phyloP scores from a whole-genome alignment of 2,888 invertebrate genomes.

The Cheilosia urbana region DNA sequence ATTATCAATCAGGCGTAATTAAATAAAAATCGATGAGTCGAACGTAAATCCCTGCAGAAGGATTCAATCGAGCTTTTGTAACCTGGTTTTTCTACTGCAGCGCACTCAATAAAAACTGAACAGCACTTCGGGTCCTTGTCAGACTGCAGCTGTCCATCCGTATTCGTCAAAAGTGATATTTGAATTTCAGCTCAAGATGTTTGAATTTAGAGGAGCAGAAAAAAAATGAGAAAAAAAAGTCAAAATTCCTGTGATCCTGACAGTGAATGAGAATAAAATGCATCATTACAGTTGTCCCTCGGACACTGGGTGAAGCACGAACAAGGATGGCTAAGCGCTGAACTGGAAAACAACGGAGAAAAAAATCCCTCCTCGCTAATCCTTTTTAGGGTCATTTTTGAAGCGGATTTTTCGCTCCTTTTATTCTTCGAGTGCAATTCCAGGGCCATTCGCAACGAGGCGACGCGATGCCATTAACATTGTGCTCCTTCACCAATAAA shows the following conservation, averaged over 20 bases:
- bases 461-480: conserved; percentile 3
- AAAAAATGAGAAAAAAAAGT: background rate
- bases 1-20: conserved; percentile 7
- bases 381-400: background rate
- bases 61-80: background rate
- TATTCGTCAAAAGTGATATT: conserved; percentile 27
- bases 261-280: conserved; percentile 18
- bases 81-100: background rate
- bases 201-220: background rate
- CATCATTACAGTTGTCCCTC: conserved; percentile 8
- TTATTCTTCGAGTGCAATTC: background rate
- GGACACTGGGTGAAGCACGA: background rate
- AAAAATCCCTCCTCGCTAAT: background rate
- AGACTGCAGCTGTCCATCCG: background rate
- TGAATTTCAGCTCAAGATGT: conserved; percentile 9
- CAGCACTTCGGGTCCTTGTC: conserved; percentile 1
- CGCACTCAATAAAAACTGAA: background rate
- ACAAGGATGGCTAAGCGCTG: background rate
- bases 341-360: background rate
- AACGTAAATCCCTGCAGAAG: background rate
- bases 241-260: conserved; percentile 7
- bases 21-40: conserved; percentile 19
- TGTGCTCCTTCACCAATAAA: background rate
- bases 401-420: background rate
- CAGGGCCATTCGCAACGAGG: background rate